Base-by-base conservation (phyloP, 1,140 invertebrate genomes). In the Cydia strobilella region DNA sequence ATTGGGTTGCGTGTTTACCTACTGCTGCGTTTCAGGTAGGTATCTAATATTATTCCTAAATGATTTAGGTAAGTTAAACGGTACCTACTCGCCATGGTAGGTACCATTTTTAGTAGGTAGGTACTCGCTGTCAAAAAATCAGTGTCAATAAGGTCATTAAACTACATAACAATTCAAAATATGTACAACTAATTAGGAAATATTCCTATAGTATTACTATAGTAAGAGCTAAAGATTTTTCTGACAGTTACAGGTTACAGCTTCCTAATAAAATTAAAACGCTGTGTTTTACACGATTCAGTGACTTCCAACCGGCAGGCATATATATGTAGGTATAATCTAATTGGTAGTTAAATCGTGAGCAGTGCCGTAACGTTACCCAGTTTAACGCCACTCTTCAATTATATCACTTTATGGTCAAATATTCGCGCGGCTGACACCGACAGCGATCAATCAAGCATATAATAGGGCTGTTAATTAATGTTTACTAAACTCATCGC, bases 361-460 rank as follows among this genome's bases (percentile, higher is more conserved):
- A 69, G 48, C 15, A 51, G 48, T 18, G 48, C 6, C 27, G 27
- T n/a, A 35, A 39, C 31, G 65, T 35, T 35, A 69, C 20, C 10
- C 18, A 69, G n/a, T 18, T 66, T 39, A 20, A 15, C 35, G 65
- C 65, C n/a, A 39, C n/a, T 65, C 0, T 23, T n/a, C 23, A 65
- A 65, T 65, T 15, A 65, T 65, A 65, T 65, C 59, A 65, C 25
- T 59, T 59, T 59, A 65, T 69, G 65, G 65, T 69, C 65, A 69
- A 35, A 35, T 35, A 69, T 35, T 69, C 35, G 65, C 31, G 7
- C 27, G 27, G 63, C 31, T 31, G 27, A 31, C n/a, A 39, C 27
- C 65, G 31, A n/a, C 15, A 9, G 65, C 25, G 27, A 35, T 78
- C 77, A 74, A 75, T 78, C 77, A 78, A 74, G 74, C 75, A 76